These are phyloP conservation scores for Rhegmatorhina hoffmannsi DNA, from an alignment of 2,113 vertebrate species.

Conservation along the genomic window DNA sequence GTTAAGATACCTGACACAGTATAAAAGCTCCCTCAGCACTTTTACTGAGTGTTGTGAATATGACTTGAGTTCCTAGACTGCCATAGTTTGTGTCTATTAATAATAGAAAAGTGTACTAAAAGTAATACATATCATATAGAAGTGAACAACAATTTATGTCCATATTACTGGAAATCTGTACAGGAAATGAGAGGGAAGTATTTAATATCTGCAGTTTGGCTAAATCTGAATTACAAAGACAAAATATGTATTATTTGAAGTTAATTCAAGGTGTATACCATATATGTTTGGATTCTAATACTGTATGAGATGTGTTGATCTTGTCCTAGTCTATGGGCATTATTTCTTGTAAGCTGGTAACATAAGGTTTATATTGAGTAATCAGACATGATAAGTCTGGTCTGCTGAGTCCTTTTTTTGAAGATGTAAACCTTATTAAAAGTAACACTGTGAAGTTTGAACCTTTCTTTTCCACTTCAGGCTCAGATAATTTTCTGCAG, in stretches of 20 bases:
- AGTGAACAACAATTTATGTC: neutral
- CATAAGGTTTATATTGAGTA: neutral
- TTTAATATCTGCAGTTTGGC: neutral
- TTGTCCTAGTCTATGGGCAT: neutral
- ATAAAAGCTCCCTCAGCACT: neutral
- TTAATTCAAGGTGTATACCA: neutral
- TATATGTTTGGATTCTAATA: neutral
- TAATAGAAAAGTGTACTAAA: neutral
- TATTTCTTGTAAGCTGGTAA: neutral
- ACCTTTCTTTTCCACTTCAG: conserved; percentile 8
- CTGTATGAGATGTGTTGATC: neutral
- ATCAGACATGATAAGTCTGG: neutral
- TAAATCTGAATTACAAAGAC: neutral
- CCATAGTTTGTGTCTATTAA: neutral
- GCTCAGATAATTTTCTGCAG: neutral
- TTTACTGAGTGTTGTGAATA: neutral
- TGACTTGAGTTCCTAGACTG: neutral
- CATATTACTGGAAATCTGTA: neutral
- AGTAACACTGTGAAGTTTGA: neutral
- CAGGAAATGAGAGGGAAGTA: neutral
- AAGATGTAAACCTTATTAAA: neutral
- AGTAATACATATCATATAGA: neutral
- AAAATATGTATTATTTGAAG: neutral
- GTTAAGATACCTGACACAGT: neutral
- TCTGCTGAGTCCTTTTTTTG: neutral